Evolutionary conservation across 2,888 invertebrate genomes (phyloP), one percentile per base, ranked within the genome.

Genomic region (Phytoseiulus persimilis): DNA sequence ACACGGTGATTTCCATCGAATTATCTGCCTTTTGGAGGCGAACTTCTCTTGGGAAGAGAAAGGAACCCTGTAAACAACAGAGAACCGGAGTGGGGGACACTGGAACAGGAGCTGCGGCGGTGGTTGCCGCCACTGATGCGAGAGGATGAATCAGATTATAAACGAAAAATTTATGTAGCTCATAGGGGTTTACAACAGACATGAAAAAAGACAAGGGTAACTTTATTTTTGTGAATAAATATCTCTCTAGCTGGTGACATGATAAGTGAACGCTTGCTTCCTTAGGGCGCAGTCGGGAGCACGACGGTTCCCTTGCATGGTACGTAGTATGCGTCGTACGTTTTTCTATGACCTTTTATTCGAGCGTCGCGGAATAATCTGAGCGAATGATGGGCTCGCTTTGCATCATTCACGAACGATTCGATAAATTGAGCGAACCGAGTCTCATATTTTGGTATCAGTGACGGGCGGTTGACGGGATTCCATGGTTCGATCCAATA

Each of bases 141-240:
- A 18, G 65, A 3, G 65, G 18, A 18, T 18, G 65, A 65, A 65
- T 65, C 65, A 65, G 65, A 65, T 11, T 65, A 65, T 65, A 65
- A 65, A 18, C 65, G 65, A 18, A 65, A 65, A 23, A 65, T 23
- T 65, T 65, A 65, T 65, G 65, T 65, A 65, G 65, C 65, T 65
- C 65, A 65, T 65, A 65, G 65, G 65, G 65, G 65, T 65, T 65
- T 65, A 65, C 65, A 65, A 65, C 65, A 65, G 65, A 65, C 14
- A 65, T 28, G 65, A 65, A 28, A 28, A 65, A 65, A 65, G 28
- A 65, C 14, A 65, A 65, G 65, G 65, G 65, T 65, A 65, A 65
- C 65, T 65, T 65, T 65, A 65, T 65, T 65, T 65, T 65, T 65
- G 65, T 65, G 65, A 65, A 65, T 65, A 65, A 65, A 65, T 65